Percentiles rank a stretch among this genome's conserved stretches.
These are phyloP conservation scores for Syngnathus scovelli DNA, from an alignment of 2,113 vertebrate species.

Conservation along the genomic window DNA sequence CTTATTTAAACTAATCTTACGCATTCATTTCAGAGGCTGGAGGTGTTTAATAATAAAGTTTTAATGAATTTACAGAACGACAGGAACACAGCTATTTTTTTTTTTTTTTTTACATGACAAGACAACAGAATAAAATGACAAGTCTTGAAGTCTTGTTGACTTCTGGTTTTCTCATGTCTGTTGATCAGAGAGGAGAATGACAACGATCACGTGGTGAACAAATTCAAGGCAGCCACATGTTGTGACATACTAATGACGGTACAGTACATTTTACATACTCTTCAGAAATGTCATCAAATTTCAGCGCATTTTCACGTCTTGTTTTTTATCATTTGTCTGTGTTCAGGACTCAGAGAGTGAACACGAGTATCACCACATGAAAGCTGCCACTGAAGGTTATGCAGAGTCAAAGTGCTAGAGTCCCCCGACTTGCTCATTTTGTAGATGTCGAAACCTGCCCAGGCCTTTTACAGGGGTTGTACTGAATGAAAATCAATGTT, in stretches of 20 bases:
- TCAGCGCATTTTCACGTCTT: slow-evolving; percentile 11
- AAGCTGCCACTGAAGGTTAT: slow-evolving; percentile 21
- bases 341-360: slow-evolving; percentile 62
- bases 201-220: neutral
- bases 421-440: slow-evolving; percentile 14
- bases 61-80: no score
- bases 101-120: no score
- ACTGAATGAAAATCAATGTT: slow-evolving; percentile 5
- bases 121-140: no score
- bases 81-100: no score
- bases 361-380: slow-evolving; percentile 23
- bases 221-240: slow-evolving; percentile 37
- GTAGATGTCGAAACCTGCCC: neutral
- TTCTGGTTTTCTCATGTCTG: slow-evolving; percentile 12
- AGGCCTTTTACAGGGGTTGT: neutral
- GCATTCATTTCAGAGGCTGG: no score
- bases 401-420: slow-evolving; percentile 64
- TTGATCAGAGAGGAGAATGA: slow-evolving; percentile 58
- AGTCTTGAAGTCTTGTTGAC: neutral
- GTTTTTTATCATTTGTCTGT: slow-evolving; percentile 27
- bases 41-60: no score
- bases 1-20: no score
- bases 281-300: slow-evolving; percentile 3
- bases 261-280: slow-evolving; percentile 34
- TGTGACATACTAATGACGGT: slow-evolving; percentile 59